Evolutionary conservation across 2,797 vertebrate genomes (phyloP), one percentile per base, ranked within the genome.

Genomic region (Orientallactaga sibirica): DNA sequence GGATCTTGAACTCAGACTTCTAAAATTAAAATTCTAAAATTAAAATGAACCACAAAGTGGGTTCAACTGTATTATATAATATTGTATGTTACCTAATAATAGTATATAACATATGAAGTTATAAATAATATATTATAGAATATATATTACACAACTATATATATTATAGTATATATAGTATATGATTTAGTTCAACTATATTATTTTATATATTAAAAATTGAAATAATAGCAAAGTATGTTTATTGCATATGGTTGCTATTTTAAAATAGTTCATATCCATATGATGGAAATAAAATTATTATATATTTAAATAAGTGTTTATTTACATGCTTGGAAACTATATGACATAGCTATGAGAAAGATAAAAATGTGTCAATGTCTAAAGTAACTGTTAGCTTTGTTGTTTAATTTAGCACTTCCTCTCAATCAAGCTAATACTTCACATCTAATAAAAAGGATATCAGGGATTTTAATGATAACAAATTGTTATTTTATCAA

Each of bases 391-490:
- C 48, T 89, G 0, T 25, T 5, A 67, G 18, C 48, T 41, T 79
- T 62, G 74, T 58, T 3, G 48, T 90, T 93, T 20, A 86, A 22
- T 79, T 58, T 80, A 70, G 41, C 87, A 75, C 29, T 70, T 87
- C 15, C 19, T 89, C 29, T 91, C 37, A n/a, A n/a, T 22, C 19
- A 83, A 25, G 68, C 9, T 77, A 61, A 29, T 58, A 15, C 27
- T 52, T 87, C 5, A 58, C 29, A 58, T 76, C 3, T 8, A 71
- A 67, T 70, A 55, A 79, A 79, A 79, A 80, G 14, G 6, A 15
- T 4, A 55, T 64, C 37, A 75, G 4, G 61, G 5, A 27, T 64
- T 79, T 33, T 52, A 55, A 1, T 70, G 29, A 90, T 33, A 62
- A 0, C 19, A 20, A 27, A 19, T 20, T 83, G 64, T 52, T 67